Evolutionary conservation across 2,113 vertebrate species (phyloP).

Genomic region (Cettia cetti): DNA sequence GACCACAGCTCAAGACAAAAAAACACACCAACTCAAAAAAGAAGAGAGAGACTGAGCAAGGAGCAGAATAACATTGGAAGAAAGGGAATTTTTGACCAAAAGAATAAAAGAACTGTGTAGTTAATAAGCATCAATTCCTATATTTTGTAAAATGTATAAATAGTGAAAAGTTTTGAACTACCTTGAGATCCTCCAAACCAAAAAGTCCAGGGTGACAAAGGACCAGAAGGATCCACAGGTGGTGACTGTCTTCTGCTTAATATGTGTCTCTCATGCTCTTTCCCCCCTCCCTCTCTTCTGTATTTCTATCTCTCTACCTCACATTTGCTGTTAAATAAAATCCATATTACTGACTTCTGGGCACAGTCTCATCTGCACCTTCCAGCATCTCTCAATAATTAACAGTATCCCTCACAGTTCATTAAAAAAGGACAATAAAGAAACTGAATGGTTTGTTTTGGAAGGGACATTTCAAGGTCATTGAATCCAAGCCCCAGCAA

Average conservation of each 20-base stretch:
- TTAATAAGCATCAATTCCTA: background rate
- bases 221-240: background rate
- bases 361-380: background rate
- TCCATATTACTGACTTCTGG: background rate
- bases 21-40: background rate
- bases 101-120: background rate
- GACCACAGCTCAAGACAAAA: background rate
- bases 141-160: background rate
- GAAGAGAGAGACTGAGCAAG: background rate
- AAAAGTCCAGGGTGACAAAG: background rate
- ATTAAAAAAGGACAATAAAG: background rate
- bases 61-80: background rate
- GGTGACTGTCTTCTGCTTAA: background rate
- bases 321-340: background rate
- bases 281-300: background rate
- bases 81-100: background rate
- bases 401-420: background rate
- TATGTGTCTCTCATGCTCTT: background rate
- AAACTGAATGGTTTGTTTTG: background rate
- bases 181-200: fast-evolving
- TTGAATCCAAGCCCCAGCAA: background rate
- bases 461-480: background rate
- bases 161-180: background rate
- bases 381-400: background rate
- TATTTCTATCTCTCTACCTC: background rate